A percentile compares a stretch with the other conserved stretches of the same genome.
Evolutionary conservation across 2,888 invertebrate genomes (phyloP).

Genomic region (Rhodophaea formosa): DNA sequence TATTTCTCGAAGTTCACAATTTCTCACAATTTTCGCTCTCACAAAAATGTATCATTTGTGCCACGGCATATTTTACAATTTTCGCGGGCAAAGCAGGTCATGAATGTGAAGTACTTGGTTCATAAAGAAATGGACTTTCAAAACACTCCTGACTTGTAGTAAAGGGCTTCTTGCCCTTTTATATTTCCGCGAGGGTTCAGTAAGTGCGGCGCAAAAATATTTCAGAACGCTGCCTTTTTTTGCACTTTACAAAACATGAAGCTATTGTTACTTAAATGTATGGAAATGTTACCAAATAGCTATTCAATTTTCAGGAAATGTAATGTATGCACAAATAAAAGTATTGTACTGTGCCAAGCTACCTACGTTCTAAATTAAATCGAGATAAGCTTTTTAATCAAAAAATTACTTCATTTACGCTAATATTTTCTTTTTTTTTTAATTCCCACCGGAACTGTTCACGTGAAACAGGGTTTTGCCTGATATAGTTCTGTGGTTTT

Average conservation of each 20-base stretch:
- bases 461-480: too few species aligned
- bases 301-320: background rate
- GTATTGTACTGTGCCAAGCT: too few species aligned
- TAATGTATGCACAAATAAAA: background rate
- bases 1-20: too few species aligned
- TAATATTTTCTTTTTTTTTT: too few species aligned
- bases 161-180: constrained; percentile 44
- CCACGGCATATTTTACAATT: constrained; percentile 27
- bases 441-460: too few species aligned
- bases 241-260: constrained; percentile 1
- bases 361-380: too few species aligned
- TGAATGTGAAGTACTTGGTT: constrained; percentile 30
- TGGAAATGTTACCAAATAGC: background rate
- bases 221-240: constrained; percentile 41
- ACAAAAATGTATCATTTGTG: constrained; percentile 1
- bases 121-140: constrained; percentile 41
- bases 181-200: constrained; percentile 40
- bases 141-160: constrained; percentile 38
- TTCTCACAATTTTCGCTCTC: too few species aligned
- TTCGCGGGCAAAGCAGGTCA: constrained; percentile 36
- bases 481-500: too few species aligned
- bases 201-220: constrained; percentile 48
- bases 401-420: too few species aligned
- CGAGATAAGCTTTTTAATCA: too few species aligned
- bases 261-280: background rate